Percentiles rank a stretch among this genome's conserved stretches.
phyloP scores from a whole-genome alignment of 2,888 invertebrate genomes.

The Catocala fraxini region DNA sequence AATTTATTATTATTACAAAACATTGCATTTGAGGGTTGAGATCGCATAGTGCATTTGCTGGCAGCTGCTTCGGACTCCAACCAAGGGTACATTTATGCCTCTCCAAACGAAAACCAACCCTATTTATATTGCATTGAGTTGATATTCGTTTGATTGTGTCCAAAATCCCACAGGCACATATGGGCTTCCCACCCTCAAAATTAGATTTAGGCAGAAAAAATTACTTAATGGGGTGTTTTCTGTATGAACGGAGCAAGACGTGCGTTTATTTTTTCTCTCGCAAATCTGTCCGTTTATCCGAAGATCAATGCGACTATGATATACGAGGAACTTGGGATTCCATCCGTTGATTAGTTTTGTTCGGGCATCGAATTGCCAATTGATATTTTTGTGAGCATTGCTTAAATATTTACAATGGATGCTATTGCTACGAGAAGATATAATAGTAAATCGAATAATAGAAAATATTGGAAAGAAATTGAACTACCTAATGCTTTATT shows the following conservation, averaged over 20 bases:
- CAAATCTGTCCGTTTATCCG: slow-evolving; percentile 59
- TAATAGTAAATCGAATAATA: no score
- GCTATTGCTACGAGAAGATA: no score
- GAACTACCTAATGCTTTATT: no score
- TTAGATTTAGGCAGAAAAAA: slow-evolving; percentile 84
- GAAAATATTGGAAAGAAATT: no score
- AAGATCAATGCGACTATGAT: slow-evolving; percentile 54
- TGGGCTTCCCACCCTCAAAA: slow-evolving; percentile 81
- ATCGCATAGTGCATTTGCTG: slow-evolving; percentile 75
- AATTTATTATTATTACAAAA: slow-evolving; percentile 85
- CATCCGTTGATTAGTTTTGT: slow-evolving; percentile 42
- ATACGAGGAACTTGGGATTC: slow-evolving; percentile 52
- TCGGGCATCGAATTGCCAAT: slow-evolving; percentile 21
- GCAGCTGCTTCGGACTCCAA: slow-evolving; percentile 74
- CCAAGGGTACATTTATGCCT: slow-evolving; percentile 52
- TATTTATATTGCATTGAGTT: slow-evolving; percentile 36
- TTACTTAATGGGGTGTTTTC: slow-evolving; percentile 86
- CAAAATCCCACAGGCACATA: slow-evolving; percentile 79
- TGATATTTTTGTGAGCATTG: background rate
- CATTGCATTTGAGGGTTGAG: slow-evolving; percentile 78
- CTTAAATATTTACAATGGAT: slow-evolving; percentile 3
- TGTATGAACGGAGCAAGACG: slow-evolving; percentile 73
- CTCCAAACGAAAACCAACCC: slow-evolving; percentile 45
- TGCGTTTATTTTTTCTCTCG: slow-evolving; percentile 56
- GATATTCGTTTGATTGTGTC: slow-evolving; percentile 39